Evolutionary conservation across 2,113 vertebrate genomes (phyloP).

Genomic region (Mesoclemmys tuberculata): DNA sequence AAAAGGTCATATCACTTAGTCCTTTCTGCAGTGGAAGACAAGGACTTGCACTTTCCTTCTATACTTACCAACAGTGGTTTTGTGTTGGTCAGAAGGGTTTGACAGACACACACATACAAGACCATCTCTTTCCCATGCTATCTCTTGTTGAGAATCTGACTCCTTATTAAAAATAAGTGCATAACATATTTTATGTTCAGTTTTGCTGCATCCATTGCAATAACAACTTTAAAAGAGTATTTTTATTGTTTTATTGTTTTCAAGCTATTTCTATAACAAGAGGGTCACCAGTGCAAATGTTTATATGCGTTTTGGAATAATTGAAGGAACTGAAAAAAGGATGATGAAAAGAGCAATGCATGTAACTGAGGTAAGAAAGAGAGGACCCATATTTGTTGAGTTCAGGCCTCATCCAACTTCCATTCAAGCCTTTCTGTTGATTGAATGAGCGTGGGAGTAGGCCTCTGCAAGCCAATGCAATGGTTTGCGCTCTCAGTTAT

Average conservation of each 20-base stretch:
- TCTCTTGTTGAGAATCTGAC: not conserved
- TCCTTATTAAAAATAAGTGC: not conserved
- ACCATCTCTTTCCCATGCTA: not conserved
- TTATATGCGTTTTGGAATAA: slow-evolving; percentile 80
- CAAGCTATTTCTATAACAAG: slow-evolving; percentile 84
- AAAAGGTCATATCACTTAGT: not conserved
- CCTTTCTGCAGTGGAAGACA: not conserved
- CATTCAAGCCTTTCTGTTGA: not conserved
- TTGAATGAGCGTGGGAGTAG: not conserved
- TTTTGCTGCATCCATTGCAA: not conserved
- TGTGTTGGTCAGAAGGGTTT: not conserved
- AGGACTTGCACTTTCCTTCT: not conserved
- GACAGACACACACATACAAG: not conserved
- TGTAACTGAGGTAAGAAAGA: slow-evolving; percentile 67
- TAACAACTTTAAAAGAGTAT: not conserved
- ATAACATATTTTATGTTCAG: not conserved
- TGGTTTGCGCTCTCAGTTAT: not conserved
- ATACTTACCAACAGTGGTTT: not conserved
- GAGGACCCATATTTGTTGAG: not conserved
- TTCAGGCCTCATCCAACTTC: not conserved
- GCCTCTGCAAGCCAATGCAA: not conserved
- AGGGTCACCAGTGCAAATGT: slow-evolving; percentile 73
- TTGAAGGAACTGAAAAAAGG: slow-evolving; percentile 60
- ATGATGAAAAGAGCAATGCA: slow-evolving; percentile 79
- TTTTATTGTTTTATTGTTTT: slow-evolving; percentile 37